phyloP scores from a whole-genome alignment of 2,888 invertebrate species.

The Parasteatoda lunata region DNA sequence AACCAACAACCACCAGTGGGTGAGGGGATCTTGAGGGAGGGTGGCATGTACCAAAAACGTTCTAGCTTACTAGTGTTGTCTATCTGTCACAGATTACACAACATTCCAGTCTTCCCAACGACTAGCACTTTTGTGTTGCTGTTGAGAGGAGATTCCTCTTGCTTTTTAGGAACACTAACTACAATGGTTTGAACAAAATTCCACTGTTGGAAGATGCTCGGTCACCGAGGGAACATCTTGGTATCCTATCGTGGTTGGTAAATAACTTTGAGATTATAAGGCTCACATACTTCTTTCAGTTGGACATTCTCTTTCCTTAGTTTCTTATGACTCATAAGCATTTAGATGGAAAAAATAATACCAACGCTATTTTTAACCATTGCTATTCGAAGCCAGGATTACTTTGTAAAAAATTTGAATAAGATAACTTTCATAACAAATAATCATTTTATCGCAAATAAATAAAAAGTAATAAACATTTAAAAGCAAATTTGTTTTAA shows the following conservation, averaged over 20 bases:
- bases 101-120: slow-evolving; percentile 49
- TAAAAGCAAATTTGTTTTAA: no score
- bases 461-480: no score
- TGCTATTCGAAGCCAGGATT: no score
- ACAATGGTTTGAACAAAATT: slow-evolving; percentile 48
- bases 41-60: background rate
- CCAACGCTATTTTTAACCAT: no score
- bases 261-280: slow-evolving; percentile 51
- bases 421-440: no score
- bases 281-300: slow-evolving; percentile 8
- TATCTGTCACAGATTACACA: slow-evolving; percentile 49
- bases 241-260: slow-evolving; percentile 24
- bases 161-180: slow-evolving; percentile 44
- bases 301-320: slow-evolving; percentile 22
- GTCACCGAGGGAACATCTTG: slow-evolving; percentile 54
- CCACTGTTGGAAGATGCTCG: slow-evolving; percentile 23
- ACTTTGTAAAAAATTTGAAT: no score
- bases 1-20: slow-evolving; percentile 52
- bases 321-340: slow-evolving; percentile 7
- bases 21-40: slow-evolving; percentile 30
- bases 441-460: no score
- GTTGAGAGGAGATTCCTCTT: slow-evolving; percentile 32
- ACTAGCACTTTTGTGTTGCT: slow-evolving; percentile 24
- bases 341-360: no score
- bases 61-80: slow-evolving; percentile 24